These are phyloP conservation scores for Gavia stellata DNA, from an alignment of 2,113 vertebrate genomes.

Conservation along the genomic window DNA sequence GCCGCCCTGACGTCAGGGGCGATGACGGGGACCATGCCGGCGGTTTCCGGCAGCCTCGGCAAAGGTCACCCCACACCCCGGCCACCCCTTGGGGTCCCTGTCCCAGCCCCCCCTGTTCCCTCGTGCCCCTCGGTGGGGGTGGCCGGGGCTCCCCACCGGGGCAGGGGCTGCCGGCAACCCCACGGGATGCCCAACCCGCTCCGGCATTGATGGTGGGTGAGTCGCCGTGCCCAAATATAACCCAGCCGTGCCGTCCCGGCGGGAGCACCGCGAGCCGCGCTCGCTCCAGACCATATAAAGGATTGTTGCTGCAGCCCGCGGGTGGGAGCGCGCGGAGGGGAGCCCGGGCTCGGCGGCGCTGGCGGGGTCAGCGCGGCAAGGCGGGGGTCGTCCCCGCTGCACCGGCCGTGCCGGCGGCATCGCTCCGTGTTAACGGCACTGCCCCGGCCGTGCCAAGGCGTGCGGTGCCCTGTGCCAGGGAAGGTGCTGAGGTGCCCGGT, in stretches of 20 bases:
- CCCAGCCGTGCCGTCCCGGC: background rate
- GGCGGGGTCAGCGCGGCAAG: background rate
- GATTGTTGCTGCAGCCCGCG: constrained; percentile 48
- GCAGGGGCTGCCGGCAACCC: background rate
- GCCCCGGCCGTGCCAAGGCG: background rate
- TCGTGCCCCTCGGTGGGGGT: background rate
- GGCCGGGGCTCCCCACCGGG: background rate
- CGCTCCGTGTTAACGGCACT: background rate
- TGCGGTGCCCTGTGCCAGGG: background rate
- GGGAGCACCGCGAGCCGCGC: background rate
- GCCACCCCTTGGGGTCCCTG: background rate
- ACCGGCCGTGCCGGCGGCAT: background rate
- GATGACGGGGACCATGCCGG: background rate
- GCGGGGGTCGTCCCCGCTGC: background rate
- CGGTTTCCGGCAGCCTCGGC: background rate
- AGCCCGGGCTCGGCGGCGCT: background rate
- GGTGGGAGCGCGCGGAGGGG: background rate
- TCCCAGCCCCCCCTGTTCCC: background rate
- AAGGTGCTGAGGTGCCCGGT: too few species aligned
- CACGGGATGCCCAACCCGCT: background rate
- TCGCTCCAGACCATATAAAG: constrained; percentile 60
- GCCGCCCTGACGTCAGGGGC: constrained; percentile 26
- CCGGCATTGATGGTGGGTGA: background rate
- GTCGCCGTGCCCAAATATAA: constrained; percentile 47
- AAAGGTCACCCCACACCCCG: background rate